phyloP scores from a whole-genome alignment of 2,888 invertebrate species.

The Panzeria rudis region DNA sequence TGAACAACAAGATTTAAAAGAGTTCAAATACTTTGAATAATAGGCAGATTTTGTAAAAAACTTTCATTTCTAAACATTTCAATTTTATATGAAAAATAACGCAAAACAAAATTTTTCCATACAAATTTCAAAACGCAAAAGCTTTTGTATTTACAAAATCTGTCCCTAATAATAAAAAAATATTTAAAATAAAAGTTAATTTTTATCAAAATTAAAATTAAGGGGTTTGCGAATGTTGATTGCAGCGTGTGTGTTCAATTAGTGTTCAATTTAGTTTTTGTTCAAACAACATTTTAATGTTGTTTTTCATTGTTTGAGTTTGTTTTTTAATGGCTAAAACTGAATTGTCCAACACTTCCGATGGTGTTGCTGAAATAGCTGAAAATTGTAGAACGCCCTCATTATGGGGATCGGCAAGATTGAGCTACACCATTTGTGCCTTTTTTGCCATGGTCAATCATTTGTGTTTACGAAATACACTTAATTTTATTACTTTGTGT shows the following conservation, averaged over 20 bases:
- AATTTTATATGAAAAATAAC: too few relatives aligned
- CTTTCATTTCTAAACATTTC: too few relatives aligned
- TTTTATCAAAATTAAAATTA: neutral
- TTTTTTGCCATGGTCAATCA: slow-evolving; percentile 81
- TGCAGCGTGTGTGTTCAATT: neutral
- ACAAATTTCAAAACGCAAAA: too few relatives aligned
- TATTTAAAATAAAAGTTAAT: slow-evolving; percentile 15
- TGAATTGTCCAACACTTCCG: slow-evolving; percentile 40
- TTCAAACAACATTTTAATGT: slow-evolving; percentile 28
- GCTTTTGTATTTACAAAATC: too few relatives aligned
- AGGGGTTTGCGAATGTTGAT: neutral
- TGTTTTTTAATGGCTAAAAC: slow-evolving; percentile 44
- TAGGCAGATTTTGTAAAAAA: too few relatives aligned
- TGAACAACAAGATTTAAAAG: slow-evolving; percentile 51
- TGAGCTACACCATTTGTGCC: slow-evolving; percentile 82
- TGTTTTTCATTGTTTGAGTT: slow-evolving; percentile 25
- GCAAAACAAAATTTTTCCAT: too few relatives aligned
- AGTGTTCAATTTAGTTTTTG: too few relatives aligned
- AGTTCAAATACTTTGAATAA: neutral
- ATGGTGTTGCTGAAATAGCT: slow-evolving; percentile 65
- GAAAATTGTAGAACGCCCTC: slow-evolving; percentile 46
- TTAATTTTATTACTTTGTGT: slow-evolving; percentile 85
- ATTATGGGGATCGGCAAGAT: slow-evolving; percentile 81
- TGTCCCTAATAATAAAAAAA: neutral
- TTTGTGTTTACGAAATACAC: slow-evolving; percentile 84